Base-by-base conservation (phyloP, 2,888 invertebrate species). In the Alentia gelatinosa region DNA sequence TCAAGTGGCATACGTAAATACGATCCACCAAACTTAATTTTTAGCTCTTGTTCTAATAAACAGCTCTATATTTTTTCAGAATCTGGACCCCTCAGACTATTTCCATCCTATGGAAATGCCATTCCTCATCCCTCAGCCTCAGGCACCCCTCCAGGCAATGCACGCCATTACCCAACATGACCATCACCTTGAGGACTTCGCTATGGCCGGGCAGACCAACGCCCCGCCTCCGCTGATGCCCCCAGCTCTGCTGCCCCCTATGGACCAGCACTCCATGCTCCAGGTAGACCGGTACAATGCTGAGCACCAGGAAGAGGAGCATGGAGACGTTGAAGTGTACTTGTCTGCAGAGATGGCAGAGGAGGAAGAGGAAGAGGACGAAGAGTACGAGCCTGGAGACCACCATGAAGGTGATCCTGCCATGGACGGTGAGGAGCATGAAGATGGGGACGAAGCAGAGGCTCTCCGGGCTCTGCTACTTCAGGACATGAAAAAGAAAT, bases 401-500 rank as follows among this genome's bases (percentile, higher is more conserved):
- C 75, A 75, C 56, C 56, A 56, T n/a, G 88, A 88, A 50, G 88
- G 47, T 4, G 19, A 42, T 9, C 47, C 47, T 19, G 7, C 47
- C 47, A 7, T 19, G 56, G 12, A 3, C 1, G 56, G 12, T 56
- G 63, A 89, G 23, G 30, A 56, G n/a, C 30, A 90, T 1, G 33
- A 42, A 15, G 90, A 90, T 7, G 90, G 47, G 4, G 90, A 90
- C 23, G 90, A 90, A 7, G 90, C 40, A 0, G 84, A 84, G 15
- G 26, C 33, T 0, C 40, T 90, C 9, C 40, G 90, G 1, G 86
- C 84, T 1, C 35, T 35, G 40, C 86, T 90, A n/a, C 84, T 90
- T 5, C 56, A 63, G 30, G 40, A 40, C 35, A 26, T 90, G 63
- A 42, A 30, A 30, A 86, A 86, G 30, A 42, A 33, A 33, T 33